Evolutionary conservation across 2,797 vertebrate genomes (phyloP), one percentile per base, ranked within the genome.

Genomic region (Oreonectes daqikongensis): DNA sequence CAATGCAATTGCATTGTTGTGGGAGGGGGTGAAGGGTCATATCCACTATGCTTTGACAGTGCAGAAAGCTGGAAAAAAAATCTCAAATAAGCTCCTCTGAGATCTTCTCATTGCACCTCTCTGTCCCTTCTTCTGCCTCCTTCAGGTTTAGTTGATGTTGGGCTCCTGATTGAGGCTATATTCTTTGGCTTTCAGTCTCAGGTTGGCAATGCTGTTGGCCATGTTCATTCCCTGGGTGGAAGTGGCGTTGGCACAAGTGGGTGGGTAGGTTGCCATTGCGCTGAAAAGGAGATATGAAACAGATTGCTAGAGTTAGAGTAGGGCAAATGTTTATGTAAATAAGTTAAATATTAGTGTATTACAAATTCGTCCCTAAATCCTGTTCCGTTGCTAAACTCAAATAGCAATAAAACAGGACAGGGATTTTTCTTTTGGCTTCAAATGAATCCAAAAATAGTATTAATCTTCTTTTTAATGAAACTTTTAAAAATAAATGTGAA

Each of bases 121-220:
- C 92, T 91, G 72, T 79, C 60, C 46, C 70, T 64, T 70, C 80
- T 67, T 79, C 65, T 48, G 59, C 44, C 77, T 79, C 79, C 44
- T 73, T 35, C 80, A 79, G 79, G 80, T 82, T 95, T 94, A 98
- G 94, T 98, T 98, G 91, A 98, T 95, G 77, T 96, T 99, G 87
- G 97, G 95, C 92, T 98, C 95, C 90, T 98, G 97, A 93, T 96
- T 97, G 93, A 99, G 93, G 95, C 96, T 98, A 94, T 98, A 98
- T 90, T 99, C 97, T 91, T 99, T 99, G 92, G 97, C 97, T 92
- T 99, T 99, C 89, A 98, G 96, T 92, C 97, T 94, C 92, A 99
- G 95, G 94, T 98, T 98, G 89, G 96, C 97, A 89, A 98, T 98
- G 91, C 96, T 98, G 93, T 95, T 97, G 89, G 96, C 96, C 96